Percentiles rank a stretch among this genome's conserved stretches.
phyloP scores from a whole-genome alignment of 2,888 invertebrate genomes.

The Halictus quadricinctus region DNA sequence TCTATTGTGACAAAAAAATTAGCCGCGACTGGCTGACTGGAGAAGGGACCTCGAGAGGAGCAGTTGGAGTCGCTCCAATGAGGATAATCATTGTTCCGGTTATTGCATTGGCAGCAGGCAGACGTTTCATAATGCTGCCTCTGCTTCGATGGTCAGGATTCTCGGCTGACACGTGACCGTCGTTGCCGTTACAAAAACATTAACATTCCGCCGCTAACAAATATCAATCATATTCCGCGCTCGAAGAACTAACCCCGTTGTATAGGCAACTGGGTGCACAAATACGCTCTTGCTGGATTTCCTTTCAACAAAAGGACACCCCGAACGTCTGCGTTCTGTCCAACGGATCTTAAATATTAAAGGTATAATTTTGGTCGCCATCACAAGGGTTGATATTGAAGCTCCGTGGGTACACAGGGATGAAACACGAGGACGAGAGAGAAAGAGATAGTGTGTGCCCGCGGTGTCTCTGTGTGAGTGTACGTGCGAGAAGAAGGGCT shows the following conservation, averaged over 20 bases:
- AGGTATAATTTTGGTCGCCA: background rate
- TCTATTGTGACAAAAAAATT: slow-evolving; percentile 55
- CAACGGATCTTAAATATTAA: background rate
- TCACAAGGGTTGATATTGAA: background rate
- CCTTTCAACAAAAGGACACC: background rate
- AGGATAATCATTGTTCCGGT: slow-evolving; percentile 75
- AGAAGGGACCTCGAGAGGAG: slow-evolving; percentile 36
- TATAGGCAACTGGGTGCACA: background rate
- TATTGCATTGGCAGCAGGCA: slow-evolving; percentile 70
- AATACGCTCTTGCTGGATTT: background rate
- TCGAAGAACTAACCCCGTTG: background rate
- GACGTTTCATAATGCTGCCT: slow-evolving; percentile 67
- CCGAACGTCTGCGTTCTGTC: background rate
- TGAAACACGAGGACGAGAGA: background rate
- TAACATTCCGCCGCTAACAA: background rate
- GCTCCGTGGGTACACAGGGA: background rate
- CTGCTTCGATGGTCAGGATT: slow-evolving; percentile 65
- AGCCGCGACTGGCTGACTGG: slow-evolving; percentile 24
- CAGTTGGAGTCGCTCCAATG: slow-evolving; percentile 76
- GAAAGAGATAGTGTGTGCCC: background rate
- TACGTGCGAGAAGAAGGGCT: background rate
- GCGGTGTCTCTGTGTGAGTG: too few relatives aligned
- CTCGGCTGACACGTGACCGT: slow-evolving; percentile 62
- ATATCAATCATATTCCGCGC: background rate
- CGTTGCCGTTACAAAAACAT: background rate